Conservation (phyloP, 2,797 vertebrate genomes). For the Pygocentrus nattereri region DNA sequence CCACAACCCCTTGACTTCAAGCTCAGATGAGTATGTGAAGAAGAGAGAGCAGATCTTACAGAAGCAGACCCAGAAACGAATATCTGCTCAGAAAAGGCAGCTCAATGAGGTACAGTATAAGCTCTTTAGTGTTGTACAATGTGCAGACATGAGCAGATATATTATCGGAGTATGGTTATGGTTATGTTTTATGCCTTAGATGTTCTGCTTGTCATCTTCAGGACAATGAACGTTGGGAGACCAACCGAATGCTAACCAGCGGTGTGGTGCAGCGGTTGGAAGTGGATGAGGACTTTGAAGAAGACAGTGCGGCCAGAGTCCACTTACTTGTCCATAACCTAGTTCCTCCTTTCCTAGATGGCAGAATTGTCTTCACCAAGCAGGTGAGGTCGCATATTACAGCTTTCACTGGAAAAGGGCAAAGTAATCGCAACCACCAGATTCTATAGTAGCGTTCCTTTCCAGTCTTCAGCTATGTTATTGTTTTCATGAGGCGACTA, state of each 20-base stretch:
- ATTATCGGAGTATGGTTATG: background rate
- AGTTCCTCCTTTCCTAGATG: conserved; percentile 96
- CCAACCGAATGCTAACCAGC: conserved; percentile 98
- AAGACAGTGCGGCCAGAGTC: conserved; percentile 96
- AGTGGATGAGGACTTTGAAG: conserved; percentile 98
- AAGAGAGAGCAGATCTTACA: conserved; percentile 95
- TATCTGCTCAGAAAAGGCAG: conserved; percentile 95
- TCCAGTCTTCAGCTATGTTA: background rate
- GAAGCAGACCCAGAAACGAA: conserved; percentile 97
- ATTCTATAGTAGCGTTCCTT: background rate
- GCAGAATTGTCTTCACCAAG: conserved; percentile 98
- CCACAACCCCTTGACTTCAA: conserved; percentile 94
- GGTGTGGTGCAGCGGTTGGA: conserved; percentile 97
- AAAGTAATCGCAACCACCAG: too few relatives aligned
- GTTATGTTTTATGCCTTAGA: background rate
- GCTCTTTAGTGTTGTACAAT: background rate
- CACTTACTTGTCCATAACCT: conserved; percentile 97
- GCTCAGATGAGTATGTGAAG: conserved; percentile 93
- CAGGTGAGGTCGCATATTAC: conserved; percentile 79
- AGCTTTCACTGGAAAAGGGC: background rate
- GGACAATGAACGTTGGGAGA: conserved; percentile 99
- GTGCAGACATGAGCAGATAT: too few relatives aligned
- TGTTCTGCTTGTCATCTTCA: conserved; percentile 60
- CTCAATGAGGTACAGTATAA: conserved; percentile 90
- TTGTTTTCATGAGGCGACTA: background rate